Conservation (phyloP, 2,113 vertebrate genomes). For the Lates calcarifer region DNA sequence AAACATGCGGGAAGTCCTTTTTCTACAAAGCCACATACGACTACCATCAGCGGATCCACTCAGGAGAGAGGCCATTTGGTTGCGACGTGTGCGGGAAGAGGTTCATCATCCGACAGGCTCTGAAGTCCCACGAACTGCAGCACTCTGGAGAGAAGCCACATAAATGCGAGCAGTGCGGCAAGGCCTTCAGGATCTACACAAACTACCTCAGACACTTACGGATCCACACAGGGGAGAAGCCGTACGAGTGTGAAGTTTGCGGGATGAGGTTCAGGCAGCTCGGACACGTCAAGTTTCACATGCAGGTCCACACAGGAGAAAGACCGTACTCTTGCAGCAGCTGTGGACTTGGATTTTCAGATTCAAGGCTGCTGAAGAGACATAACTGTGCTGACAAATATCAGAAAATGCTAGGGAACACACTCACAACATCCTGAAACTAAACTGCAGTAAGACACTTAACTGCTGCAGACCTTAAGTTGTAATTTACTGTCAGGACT, state of each 20-base stretch:
- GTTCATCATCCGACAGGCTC: conserved; percentile 74
- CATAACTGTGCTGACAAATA: conserved; percentile 69
- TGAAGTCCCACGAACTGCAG: conserved; percentile 77
- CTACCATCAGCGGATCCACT: conserved; percentile 78
- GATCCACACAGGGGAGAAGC: conserved; percentile 79
- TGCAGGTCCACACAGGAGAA: conserved; percentile 79
- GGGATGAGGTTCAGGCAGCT: conserved; percentile 72
- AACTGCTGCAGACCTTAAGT: neutral
- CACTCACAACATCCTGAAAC: neutral
- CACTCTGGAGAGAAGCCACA: conserved; percentile 79
- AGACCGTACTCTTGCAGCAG: conserved; percentile 64
- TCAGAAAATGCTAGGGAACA: neutral
- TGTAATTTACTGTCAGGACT: neutral
- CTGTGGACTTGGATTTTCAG: conserved; percentile 74
- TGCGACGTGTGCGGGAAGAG: conserved; percentile 75
- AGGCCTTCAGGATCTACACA: conserved; percentile 72
- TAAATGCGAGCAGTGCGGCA: conserved; percentile 72
- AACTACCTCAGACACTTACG: conserved; percentile 75
- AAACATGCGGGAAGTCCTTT: conserved; percentile 71
- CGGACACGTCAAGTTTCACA: conserved; percentile 79
- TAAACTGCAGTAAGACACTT: neutral
- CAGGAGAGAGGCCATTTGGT: conserved; percentile 75
- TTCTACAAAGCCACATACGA: conserved; percentile 78
- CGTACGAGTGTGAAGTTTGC: conserved; percentile 79
- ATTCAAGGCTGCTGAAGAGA: conserved; percentile 73